Evolutionary conservation across 2,888 invertebrate species (phyloP).

Genomic region (Campoplex capitator): DNA sequence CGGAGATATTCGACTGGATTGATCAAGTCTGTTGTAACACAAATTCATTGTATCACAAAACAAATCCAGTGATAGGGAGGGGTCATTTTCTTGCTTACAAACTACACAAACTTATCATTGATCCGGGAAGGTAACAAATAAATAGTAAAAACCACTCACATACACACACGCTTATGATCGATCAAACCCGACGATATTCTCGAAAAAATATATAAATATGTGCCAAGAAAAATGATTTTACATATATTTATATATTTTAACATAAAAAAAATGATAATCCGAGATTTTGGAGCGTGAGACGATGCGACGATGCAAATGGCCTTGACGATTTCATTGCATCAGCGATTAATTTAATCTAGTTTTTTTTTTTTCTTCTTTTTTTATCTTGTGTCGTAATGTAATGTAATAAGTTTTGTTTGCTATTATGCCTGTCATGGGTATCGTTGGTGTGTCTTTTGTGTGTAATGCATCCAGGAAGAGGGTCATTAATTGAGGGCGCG

Average conservation of each 20-base stretch:
- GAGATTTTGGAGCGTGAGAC: conserved; percentile 53
- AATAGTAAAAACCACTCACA: conserved; percentile 37
- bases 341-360: neutral
- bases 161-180: conserved; percentile 54
- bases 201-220: neutral
- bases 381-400: conserved; percentile 4
- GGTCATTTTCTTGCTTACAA: conserved; percentile 16
- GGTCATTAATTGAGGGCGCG: conserved; percentile 19
- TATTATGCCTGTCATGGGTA: conserved; percentile 24
- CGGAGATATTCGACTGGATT: conserved; percentile 14
- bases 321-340: conserved; percentile 34
- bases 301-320: conserved; percentile 66
- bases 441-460: conserved; percentile 42
- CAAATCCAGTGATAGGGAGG: conserved; percentile 16
- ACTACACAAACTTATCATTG: conserved; percentile 28
- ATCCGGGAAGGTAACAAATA: conserved; percentile 3
- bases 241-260: conserved; percentile 1
- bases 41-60: conserved; percentile 41
- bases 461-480: conserved; percentile 16
- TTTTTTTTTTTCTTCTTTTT: neutral
- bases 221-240: conserved; percentile 18
- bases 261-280: conserved; percentile 37
- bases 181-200: conserved; percentile 32
- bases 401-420: neutral
- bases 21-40: conserved; percentile 22